Conservation (phyloP, 1,140 invertebrate species). For the Hycleus cichorii region DNA sequence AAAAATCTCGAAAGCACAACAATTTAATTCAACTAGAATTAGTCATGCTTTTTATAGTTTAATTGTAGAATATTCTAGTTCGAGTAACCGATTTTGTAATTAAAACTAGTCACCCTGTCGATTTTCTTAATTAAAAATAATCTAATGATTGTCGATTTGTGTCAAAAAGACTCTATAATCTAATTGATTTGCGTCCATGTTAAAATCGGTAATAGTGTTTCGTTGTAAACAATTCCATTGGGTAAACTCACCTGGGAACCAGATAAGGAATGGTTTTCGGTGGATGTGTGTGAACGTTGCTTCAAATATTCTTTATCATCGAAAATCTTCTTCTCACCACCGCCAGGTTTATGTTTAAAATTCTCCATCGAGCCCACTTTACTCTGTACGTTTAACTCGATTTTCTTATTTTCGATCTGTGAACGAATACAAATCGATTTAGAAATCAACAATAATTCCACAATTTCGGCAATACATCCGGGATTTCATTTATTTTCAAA, state of each 20-base stretch:
- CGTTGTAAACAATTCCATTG: slow-evolving; percentile 1
- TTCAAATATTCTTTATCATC: slow-evolving; percentile 90
- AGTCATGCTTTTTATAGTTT: too few relatives aligned
- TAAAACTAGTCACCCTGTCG: too few relatives aligned
- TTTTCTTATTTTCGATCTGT: slow-evolving; percentile 80
- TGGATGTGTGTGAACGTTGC: slow-evolving; percentile 46
- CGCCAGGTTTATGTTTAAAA: slow-evolving; percentile 86
- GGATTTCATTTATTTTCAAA: too few relatives aligned
- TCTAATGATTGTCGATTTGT: too few relatives aligned
- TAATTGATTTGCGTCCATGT: slow-evolving; percentile 4
- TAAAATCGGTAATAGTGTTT: slow-evolving; percentile 6
- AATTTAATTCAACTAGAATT: too few relatives aligned
- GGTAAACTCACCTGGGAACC: slow-evolving; percentile 55
- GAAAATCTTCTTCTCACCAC: slow-evolving; percentile 89
- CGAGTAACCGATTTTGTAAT: too few relatives aligned
- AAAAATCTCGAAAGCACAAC: neutral
- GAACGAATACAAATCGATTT: neutral
- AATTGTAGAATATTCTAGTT: too few relatives aligned
- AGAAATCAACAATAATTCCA: too few relatives aligned
- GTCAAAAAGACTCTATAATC: too few relatives aligned
- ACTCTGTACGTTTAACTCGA: slow-evolving; percentile 78
- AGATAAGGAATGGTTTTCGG: slow-evolving; percentile 53
- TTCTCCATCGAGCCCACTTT: slow-evolving; percentile 91
- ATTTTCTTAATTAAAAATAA: too few relatives aligned
- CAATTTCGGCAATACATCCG: too few relatives aligned